These are phyloP conservation scores for Trinectes maculatus DNA, from an alignment of 2,113 vertebrate species.

Conservation along the genomic window DNA sequence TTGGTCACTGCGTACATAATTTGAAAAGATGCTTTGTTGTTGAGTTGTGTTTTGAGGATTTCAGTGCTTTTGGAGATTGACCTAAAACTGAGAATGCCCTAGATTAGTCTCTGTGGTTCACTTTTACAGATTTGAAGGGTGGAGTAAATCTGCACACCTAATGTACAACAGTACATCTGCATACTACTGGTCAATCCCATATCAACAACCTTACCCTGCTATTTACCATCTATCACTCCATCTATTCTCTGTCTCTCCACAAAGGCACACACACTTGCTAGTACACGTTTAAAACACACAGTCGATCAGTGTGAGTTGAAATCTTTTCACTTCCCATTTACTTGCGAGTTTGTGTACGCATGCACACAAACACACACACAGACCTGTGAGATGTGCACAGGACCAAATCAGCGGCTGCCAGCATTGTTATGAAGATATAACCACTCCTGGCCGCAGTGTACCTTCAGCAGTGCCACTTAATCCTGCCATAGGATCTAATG, in stretches of 20 bases:
- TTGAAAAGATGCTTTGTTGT: too few relatives aligned
- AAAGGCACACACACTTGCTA: constrained; percentile 3
- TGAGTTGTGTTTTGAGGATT: background rate
- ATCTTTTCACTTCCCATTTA: constrained; percentile 61
- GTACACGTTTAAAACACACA: constrained; percentile 40
- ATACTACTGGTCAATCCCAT: constrained; percentile 43
- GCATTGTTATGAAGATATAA: constrained; percentile 75
- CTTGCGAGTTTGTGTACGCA: constrained; percentile 38
- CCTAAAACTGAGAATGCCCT: too few relatives aligned
- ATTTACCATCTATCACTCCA: constrained; percentile 49
- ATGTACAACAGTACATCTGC: background rate
- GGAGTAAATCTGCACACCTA: background rate
- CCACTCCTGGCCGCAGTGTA: constrained; percentile 64
- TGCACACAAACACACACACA: background rate
- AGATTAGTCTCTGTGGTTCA: background rate
- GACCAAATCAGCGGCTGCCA: constrained; percentile 71
- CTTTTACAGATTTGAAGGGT: background rate
- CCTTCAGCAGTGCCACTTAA: constrained; percentile 70
- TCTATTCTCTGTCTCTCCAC: constrained; percentile 25
- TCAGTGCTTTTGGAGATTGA: background rate
- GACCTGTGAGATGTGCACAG: constrained; percentile 41
- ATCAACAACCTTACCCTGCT: constrained; percentile 56
- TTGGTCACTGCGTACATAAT: too few relatives aligned
- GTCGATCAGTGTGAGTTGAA: constrained; percentile 55
- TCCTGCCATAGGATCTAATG: constrained; percentile 71